Percentiles rank a stretch among this genome's conserved stretches.
Evolutionary conservation across 35 echinoderm and acorn worm species (phyloP).

Genomic region (Apostichopus japonicus): DNA sequence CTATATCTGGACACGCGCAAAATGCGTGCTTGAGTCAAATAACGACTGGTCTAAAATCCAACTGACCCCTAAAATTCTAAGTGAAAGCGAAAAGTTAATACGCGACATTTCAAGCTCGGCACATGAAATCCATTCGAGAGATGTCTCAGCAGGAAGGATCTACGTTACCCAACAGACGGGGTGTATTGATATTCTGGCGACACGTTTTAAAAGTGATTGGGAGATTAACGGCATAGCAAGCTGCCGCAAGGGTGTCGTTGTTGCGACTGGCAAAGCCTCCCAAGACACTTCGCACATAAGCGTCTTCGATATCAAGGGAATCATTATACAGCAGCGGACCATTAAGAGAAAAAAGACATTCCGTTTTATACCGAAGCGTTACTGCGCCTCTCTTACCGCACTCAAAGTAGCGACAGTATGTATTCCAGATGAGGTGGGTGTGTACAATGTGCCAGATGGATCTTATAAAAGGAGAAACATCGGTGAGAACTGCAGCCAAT

Average conservation of each 20-base stretch:
- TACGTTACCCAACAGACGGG: neutral
- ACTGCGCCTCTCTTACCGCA: neutral
- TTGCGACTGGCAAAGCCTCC: neutral
- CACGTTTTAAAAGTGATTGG: neutral
- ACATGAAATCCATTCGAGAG: no score
- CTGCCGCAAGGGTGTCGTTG: neutral
- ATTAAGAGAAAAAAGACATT: neutral
- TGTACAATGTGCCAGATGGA: neutral
- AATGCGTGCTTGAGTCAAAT: neutral
- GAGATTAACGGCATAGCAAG: neutral
- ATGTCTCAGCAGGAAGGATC: neutral
- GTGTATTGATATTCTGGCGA: neutral
- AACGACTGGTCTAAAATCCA: constrained; percentile 24
- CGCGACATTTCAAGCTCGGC: neutral
- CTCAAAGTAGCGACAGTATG: neutral
- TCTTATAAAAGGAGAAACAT: neutral
- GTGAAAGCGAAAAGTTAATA: neutral
- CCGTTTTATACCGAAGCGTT: neutral
- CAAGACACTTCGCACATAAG: neutral
- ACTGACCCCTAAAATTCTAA: neutral
- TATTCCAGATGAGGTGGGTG: neutral
- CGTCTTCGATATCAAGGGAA: neutral
- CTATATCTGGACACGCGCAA: neutral
- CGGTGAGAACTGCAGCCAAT: neutral
- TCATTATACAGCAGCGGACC: neutral